These are phyloP conservation scores for Clarias macrocephalus DNA, from an alignment of 2,113 vertebrate species.

Conservation along the genomic window DNA sequence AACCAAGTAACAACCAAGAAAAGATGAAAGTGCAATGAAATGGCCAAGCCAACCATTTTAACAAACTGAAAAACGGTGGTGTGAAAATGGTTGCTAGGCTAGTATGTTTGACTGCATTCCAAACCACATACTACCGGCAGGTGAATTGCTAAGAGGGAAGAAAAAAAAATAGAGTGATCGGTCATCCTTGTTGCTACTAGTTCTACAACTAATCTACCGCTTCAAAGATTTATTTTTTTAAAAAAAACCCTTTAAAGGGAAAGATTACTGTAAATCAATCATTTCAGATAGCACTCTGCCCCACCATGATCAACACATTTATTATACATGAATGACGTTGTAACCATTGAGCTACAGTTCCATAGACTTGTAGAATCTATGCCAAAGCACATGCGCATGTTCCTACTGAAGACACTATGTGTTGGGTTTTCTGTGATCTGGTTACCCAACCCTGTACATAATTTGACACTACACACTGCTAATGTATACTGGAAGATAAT, in stretches of 20 bases:
- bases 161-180: not conserved
- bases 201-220: not conserved
- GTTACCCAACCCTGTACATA: not conserved
- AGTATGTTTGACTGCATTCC: not conserved
- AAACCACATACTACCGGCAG: not conserved
- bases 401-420: not conserved
- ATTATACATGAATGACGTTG: not conserved
- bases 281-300: not conserved
- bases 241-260: not conserved
- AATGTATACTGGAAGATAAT: not conserved
- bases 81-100: not conserved
- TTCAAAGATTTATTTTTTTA: not conserved
- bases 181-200: not conserved
- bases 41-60: not conserved
- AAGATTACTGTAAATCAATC: not conserved
- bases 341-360: not conserved
- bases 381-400: not conserved
- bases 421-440: not conserved
- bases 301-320: not conserved
- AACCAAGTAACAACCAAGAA: not conserved
- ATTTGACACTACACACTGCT: not conserved
- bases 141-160: no score
- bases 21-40: not conserved
- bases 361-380: not conserved
- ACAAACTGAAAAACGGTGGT: not conserved